Base-by-base conservation (phyloP, 1,140 invertebrate species). In the Mamestra configurata region DNA sequence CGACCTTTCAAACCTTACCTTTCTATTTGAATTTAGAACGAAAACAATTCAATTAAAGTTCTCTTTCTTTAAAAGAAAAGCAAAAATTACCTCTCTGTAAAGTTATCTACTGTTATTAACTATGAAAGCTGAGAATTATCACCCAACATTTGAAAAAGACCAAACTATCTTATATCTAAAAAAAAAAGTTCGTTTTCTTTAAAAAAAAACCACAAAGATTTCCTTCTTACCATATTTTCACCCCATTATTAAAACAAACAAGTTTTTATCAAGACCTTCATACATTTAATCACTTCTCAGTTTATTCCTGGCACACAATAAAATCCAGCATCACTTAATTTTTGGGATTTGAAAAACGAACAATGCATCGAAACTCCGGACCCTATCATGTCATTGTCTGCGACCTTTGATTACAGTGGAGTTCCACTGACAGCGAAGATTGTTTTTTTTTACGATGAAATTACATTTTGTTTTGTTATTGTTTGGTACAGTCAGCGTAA, bases 381-480 rank as follows among this genome's bases (percentile, higher is more conserved):
- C 77, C 79, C 77, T 64, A 57, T 18, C 61, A 49, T 82, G 78
- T 84, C 73, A 84, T 81, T 83, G 79, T 77, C 73, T 83, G 80
- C 77, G 82, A 83, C 84, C 78, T 80, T 77, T 55, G 22, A 24
- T 37, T 24, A 1, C n/a, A 13, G 5, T 43, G 71, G 22, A 77
- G 77, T 5, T 53, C 6, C 53, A 77, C 31, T 86, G 66, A 20
- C 6, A 78, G 81, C 84, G 84, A 31, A 27, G 59, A 37, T 20
- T 57, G 1, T 3, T 37, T 37, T n/a, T 57, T 24, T 24, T 3
- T 13, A 51, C 49, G 35, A 37, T 37, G 35, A 49, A n/a, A 49
- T 8, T 49, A 13, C 46, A 4, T 15, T n/a, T 49, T 49, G 13
- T 3, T n/a, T n/a, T 49, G 46, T 53, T 2, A 0, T 4, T 8